Percentiles rank a stretch among this genome's conserved stretches.
Evolutionary conservation across 2,113 vertebrate species (phyloP).

Genomic region (Odocoileus hemionus): DNA sequence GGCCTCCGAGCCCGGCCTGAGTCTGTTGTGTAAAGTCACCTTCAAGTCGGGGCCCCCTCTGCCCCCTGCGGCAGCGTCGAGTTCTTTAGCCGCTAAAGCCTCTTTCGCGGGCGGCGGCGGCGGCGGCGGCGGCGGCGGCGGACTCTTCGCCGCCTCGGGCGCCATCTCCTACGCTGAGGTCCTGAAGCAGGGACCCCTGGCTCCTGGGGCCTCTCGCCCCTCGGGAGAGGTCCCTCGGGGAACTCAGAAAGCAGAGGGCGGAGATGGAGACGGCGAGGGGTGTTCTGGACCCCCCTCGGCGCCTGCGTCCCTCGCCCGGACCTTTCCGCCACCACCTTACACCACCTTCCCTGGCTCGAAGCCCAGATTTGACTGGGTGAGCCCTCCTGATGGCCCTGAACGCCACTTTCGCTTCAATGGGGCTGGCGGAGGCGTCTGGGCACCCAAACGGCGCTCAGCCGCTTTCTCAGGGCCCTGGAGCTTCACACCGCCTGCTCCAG

Average conservation of each 20-base stretch:
- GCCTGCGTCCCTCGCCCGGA: neutral
- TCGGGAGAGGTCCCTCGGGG: constrained; percentile 11
- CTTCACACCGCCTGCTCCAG: neutral
- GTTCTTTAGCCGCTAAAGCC: constrained; percentile 21
- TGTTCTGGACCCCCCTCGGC: neutral
- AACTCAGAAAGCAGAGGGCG: constrained; percentile 47
- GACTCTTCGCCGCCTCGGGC: constrained; percentile 22
- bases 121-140: neutral
- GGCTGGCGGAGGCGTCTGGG: constrained; percentile 16
- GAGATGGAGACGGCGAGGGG: constrained; percentile 58
- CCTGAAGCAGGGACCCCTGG: constrained; percentile 54
- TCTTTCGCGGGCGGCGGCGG: neutral
- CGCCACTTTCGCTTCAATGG: constrained; percentile 67
- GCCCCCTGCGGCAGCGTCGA: neutral
- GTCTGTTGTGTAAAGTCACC: constrained; percentile 61
- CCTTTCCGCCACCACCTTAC: constrained; percentile 45
- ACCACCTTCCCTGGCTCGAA: constrained; percentile 60
- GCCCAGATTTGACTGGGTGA: constrained; percentile 73
- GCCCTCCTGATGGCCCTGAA: constrained; percentile 50
- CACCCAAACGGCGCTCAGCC: constrained; percentile 31
- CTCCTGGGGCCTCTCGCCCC: neutral
- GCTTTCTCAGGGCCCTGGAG: constrained; percentile 55
- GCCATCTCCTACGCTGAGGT: constrained; percentile 56
- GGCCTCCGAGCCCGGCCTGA: constrained; percentile 36
- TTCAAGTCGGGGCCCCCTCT: constrained; percentile 47